Base-by-base conservation (phyloP, 2,113 vertebrate genomes). In the Cygnus buccinator region DNA sequence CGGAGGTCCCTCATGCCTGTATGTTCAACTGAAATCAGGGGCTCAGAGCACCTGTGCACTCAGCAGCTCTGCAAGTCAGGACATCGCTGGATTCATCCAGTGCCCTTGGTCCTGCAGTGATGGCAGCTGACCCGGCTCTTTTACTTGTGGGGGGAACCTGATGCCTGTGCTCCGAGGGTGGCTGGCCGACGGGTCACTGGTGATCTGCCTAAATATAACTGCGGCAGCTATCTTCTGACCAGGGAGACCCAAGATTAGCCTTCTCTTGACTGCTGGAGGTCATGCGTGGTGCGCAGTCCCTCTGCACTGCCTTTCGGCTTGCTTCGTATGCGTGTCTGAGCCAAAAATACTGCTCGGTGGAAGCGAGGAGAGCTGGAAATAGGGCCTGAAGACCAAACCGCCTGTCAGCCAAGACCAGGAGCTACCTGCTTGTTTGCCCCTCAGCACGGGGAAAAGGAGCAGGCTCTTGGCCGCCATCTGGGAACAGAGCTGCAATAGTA, bases 201-300 rank as follows among this genome's bases (percentile, higher is more conserved):
- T 70, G 66, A 25, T 87, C 91, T 92, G 59, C 83, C 94, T 97
- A 97, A 97, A 96, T 92, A 95, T 96, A 97, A 87, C 79, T 76
- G 88, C 57, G 87, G 84, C 50, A 77, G 85, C 43, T 93, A 84
- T 74, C 94, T 95, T 93, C 50, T 95, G 55, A 73, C 46, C 43
- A 39, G 8, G 62, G 91, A 89, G 84, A 72, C 68, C 95, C 93
- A 96, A 96, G 74, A 89, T 97, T 96, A 97, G 95, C 61, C 68
- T 5, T 0, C 43, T 8, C 77, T 76, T 90, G 93, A 46, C 76
- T 92, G 66, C 21, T 67, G 50, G 75, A 87, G 57, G 70, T 95
- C 70, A 66, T 39, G 33, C 1, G 2, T 66, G 43, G n/a, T 70
- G 54, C 28, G 6, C n/a, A 6, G 75, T 73, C 39, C 54, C 73